phyloP scores from a whole-genome alignment of 1,140 invertebrate genomes.

The Vanessa tameamea region DNA sequence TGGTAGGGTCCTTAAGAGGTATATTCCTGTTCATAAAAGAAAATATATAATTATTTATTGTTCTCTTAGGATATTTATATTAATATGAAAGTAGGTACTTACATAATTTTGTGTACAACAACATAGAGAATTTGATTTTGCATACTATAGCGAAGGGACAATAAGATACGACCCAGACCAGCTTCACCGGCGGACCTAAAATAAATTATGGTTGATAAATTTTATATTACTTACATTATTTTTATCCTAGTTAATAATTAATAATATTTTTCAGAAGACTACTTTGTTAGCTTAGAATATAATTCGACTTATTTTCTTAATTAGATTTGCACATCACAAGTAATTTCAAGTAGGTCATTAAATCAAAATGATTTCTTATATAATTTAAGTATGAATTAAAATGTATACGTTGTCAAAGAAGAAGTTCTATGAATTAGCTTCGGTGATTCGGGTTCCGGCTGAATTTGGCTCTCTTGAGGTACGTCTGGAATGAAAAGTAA shows the following conservation, averaged over 20 bases:
- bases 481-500: slow-evolving; percentile 48
- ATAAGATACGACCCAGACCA: slow-evolving; percentile 89
- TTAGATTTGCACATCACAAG: no score
- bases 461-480: slow-evolving; percentile 54
- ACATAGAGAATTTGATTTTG: slow-evolving; percentile 90
- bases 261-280: no score
- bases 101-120: slow-evolving; percentile 94
- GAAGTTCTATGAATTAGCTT: slow-evolving; percentile 74
- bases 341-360: not conserved
- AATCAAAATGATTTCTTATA: not conserved
- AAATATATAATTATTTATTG: not conserved
- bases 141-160: slow-evolving; percentile 92
- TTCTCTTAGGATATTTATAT: not conserved
- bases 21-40: slow-evolving; percentile 84
- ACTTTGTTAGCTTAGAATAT: no score
- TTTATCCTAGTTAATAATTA: no score
- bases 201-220: not conserved
- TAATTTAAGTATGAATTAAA: slow-evolving; percentile 7
- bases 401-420: slow-evolving; percentile 75
- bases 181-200: slow-evolving; percentile 83
- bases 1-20: slow-evolving; percentile 91
- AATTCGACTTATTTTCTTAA: no score
- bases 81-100: slow-evolving; percentile 66
- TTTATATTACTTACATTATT: no score
- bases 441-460: slow-evolving; percentile 55